Evolutionary conservation across 2,888 invertebrate genomes (phyloP).

Genomic region (Noctua fimbriata): DNA sequence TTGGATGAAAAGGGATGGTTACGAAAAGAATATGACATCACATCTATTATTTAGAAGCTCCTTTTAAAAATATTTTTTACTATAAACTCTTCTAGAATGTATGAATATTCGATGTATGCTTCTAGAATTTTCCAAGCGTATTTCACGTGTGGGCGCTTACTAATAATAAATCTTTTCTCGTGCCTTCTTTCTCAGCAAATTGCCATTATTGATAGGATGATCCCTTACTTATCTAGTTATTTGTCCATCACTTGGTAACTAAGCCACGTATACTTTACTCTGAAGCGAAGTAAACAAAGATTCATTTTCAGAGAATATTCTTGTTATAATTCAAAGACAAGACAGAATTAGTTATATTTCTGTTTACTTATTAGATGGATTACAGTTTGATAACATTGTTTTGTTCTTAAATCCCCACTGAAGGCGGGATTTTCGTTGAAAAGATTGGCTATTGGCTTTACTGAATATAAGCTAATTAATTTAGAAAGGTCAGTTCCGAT

Average conservation of each 20-base stretch:
- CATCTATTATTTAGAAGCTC: no score
- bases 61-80: no score
- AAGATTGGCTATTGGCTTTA: not conserved
- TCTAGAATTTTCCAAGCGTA: not conserved
- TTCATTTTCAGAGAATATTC: conserved; percentile 3
- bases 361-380: conserved; percentile 17
- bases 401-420: not conserved
- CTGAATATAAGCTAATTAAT: not conserved
- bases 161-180: conserved; percentile 13
- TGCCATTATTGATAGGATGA: conserved; percentile 27
- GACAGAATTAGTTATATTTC: conserved; percentile 4
- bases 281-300: conserved; percentile 1
- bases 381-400: conserved; percentile 5
- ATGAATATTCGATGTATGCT: not conserved
- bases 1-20: no score
- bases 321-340: conserved; percentile 15
- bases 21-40: no score
- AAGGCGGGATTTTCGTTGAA: not conserved
- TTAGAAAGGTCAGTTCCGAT: not conserved
- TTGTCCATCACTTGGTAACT: conserved; percentile 12
- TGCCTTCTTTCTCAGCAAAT: conserved; percentile 21
- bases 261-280: conserved; percentile 15
- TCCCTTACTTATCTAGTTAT: conserved; percentile 28
- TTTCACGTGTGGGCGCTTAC: not conserved
- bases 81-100: not conserved